Base-by-base conservation (phyloP, 2,113 vertebrate species). In the Callorhinus ursinus region DNA sequence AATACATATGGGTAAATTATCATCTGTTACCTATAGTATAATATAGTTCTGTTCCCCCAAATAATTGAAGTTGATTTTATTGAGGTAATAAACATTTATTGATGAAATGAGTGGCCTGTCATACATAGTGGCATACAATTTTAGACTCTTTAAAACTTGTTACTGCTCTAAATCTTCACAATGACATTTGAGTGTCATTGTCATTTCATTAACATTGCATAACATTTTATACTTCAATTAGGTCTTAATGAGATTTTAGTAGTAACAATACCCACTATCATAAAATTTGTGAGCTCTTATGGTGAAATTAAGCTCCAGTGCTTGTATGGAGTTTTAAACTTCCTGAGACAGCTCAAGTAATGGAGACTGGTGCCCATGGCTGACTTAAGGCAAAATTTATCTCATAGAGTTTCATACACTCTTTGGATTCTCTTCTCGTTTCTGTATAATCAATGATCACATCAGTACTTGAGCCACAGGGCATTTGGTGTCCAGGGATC, bases 71-170 rank as follows among this genome's bases (percentile, higher is more conserved):
- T 82, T 90, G 19, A 91, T 77, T 95, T 95, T 92, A 89, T 67
- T 76, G 28, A 81, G 22, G 94, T 74, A 95, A 93, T 94, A 98
- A 98, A 97, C 91, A 97, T 98, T 98, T 98, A 95, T 97, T 98
- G 95, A 98, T 95, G 33, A 97, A 97, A 97, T 63, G 65, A 97
- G 71, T 95, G 55, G 61, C 81, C 90, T 71, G 71, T 98, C 79
- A 97, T 93, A 97, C 94, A 96, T 39, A 92, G 22, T 81, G 96
- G 86, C 55, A 95, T 96, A 26, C 76, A 69, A 97, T n/a, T 33
- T 69, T 87, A 97, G 84, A 65, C 2, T 92, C 90, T 96, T 36
- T 89, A 65, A 85, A 88, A 84, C 5, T 49, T 96, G 69, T 77
- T 98, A 97, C 97, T 92, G 63, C 85, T 97, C 95, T 98, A 98